Base-by-base conservation (phyloP, 2,888 invertebrate species). In the Agrochola lychnidis region DNA sequence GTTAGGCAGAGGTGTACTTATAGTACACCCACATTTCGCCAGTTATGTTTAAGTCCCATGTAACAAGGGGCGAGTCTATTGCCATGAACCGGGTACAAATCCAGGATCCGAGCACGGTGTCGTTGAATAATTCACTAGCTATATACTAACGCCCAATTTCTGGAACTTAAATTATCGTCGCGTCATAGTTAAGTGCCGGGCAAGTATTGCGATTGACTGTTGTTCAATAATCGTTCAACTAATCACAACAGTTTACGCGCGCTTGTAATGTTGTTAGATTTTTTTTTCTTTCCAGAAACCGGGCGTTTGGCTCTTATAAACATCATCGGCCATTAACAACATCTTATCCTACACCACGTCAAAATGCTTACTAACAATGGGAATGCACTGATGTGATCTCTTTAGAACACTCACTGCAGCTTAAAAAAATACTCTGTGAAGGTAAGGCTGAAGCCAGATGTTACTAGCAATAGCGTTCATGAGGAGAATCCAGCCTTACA, bases 241-340 rank as follows among this genome's bases (percentile, higher is more conserved):
- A 51, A 51, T 51, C 51, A 51, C 2, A 51, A 6, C 51, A 53
- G 22, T 53, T 53, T 22, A 9, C 22, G 22, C 22, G 53, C 9
- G 9, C 9, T 53, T 9, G 3, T 9, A 9, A 22, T 22, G 1
- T 53, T 53, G 22, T 9, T 53, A 53, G 53, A 0, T 9, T 53
- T 0, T 53, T 7, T 53, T 53, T 53, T 22, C 7, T 0, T 19
- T 48, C 48, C 48, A 48, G 1, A 51, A 51, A 51, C 51, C 51
- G 51, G 51, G 0, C 51, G 12, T 48, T 36, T 3, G 4, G 36
- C 6, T 22, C 6, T 7, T 22, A 4, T 53, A 53, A 53, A n/a
- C 22, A 4, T n/a, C 1, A 4, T 56, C n/a, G n/a, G n/a, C 4
- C n/a, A 0, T 12, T 4, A 1, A 56, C 10, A 12, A 1, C n/a